Percentiles rank a stretch among this genome's conserved stretches.
These are phyloP conservation scores for Eutrigla gurnardus DNA, from an alignment of 2,797 vertebrate species.

Conservation along the genomic window DNA sequence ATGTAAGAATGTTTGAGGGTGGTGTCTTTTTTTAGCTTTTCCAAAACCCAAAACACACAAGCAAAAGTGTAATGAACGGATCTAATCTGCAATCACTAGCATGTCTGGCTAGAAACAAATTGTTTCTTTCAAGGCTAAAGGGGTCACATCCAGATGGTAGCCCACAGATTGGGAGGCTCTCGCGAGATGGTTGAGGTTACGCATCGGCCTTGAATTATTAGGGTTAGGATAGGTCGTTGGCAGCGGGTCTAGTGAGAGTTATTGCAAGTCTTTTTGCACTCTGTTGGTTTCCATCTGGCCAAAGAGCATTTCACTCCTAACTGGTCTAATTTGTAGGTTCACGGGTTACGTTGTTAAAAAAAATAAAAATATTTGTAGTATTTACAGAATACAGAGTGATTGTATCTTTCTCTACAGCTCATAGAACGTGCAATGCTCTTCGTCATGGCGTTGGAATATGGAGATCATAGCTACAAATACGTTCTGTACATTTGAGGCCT, in stretches of 20 bases:
- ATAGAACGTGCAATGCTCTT: not conserved
- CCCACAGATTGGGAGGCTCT: not conserved
- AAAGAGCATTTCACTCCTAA: not conserved
- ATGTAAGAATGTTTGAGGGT: too few species aligned
- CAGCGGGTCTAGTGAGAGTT: not conserved
- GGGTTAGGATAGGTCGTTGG: not conserved
- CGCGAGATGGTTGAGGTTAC: not conserved
- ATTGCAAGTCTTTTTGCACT: not conserved
- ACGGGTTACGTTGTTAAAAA: not conserved
- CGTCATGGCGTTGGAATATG: conserved; percentile 15
- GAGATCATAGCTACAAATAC: conserved; percentile 1
- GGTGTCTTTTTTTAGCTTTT: too few species aligned
- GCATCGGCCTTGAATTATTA: not conserved
- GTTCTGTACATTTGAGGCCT: conserved; percentile 18
- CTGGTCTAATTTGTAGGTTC: not conserved
- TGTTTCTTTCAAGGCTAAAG: not conserved
- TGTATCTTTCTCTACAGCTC: not conserved
- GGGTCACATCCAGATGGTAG: not conserved
- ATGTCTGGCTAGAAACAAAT: not conserved
- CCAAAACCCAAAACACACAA: not conserved
- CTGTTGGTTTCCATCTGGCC: not conserved
- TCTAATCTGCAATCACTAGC: not conserved
- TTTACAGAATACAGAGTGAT: not conserved
- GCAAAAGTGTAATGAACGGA: not conserved
- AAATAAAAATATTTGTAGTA: not conserved